Evolutionary conservation across 2,113 vertebrate species (phyloP).

Genomic region (Micronycteris hirsuta): DNA sequence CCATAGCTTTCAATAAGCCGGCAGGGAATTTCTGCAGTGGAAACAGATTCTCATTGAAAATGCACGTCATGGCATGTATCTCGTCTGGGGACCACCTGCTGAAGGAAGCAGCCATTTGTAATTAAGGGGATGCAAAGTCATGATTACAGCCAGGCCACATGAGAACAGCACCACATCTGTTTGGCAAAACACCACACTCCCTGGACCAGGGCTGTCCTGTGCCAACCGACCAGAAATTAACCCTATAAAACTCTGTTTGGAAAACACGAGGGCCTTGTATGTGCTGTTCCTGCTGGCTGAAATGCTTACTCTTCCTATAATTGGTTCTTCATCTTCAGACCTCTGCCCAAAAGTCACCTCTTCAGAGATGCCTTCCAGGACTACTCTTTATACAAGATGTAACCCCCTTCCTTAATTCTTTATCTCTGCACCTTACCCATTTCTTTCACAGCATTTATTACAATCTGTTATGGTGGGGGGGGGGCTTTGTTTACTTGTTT

Average conservation of each 20-base stretch:
- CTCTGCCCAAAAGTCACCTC: background rate
- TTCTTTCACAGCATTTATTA: background rate
- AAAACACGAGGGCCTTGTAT: background rate
- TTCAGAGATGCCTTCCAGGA: background rate
- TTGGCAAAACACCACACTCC: slow-evolving; percentile 13
- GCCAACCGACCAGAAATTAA: background rate
- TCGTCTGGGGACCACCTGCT: slow-evolving; percentile 56
- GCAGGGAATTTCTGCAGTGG: background rate
- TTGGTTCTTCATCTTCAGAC: background rate
- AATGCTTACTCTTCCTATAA: background rate
- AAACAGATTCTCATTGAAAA: slow-evolving; percentile 43
- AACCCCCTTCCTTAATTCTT: background rate
- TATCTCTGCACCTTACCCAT: background rate
- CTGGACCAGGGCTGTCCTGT: background rate
- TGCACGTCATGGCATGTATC: background rate
- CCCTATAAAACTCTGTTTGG: background rate
- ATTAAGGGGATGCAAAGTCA: slow-evolving; percentile 1
- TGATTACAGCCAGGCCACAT: background rate
- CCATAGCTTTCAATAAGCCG: slow-evolving; percentile 22
- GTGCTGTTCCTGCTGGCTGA: background rate
- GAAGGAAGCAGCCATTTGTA: slow-evolving; percentile 21
- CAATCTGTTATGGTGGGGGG: background rate
- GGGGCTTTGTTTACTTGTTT: background rate
- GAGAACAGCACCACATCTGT: background rate
- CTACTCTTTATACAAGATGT: background rate